These are phyloP conservation scores for Catocala nupta DNA, from an alignment of 2,888 invertebrate genomes.

Conservation along the genomic window DNA sequence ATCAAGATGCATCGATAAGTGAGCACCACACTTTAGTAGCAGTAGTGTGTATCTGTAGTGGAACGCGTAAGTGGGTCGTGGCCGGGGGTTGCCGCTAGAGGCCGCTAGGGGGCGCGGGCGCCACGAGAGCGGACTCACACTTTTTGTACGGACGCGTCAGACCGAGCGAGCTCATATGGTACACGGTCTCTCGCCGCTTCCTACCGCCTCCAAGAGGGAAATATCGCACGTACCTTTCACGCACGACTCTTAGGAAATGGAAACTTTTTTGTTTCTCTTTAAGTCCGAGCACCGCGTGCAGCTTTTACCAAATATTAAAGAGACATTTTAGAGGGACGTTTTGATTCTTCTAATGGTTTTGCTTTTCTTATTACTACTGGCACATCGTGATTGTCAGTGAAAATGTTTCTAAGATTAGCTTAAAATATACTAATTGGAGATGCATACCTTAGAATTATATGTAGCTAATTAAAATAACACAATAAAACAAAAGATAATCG, in stretches of 20 bases:
- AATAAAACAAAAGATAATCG: too few relatives aligned
- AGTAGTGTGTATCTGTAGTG: conserved; percentile 50
- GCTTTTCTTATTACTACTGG: too few relatives aligned
- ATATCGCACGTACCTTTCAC: conserved; percentile 55
- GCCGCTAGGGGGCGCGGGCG: conserved; percentile 46
- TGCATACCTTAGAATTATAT: too few relatives aligned
- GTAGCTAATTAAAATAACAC: too few relatives aligned
- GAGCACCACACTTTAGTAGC: conserved; percentile 39
- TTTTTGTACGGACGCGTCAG: conserved; percentile 78
- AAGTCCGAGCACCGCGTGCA: conserved; percentile 16
- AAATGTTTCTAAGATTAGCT: too few relatives aligned
- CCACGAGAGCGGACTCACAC: conserved; percentile 63
- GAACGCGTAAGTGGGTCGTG: conserved; percentile 72
- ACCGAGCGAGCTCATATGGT: conserved; percentile 66
- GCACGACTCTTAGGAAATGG: conserved; percentile 48
- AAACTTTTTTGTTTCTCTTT: conserved; percentile 35
- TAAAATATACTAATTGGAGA: too few relatives aligned
- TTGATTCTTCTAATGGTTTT: not conserved
- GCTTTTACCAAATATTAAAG: conserved; percentile 27
- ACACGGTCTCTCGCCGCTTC: conserved; percentile 66
- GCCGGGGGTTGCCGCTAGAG: conserved; percentile 43
- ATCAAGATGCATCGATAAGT: conserved; percentile 46
- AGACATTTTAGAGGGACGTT: conserved; percentile 4
- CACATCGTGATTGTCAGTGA: too few relatives aligned
- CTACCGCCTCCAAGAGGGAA: conserved; percentile 61